A percentile compares a stretch with the other conserved stretches of the same genome.
Evolutionary conservation across 2,888 invertebrate species (phyloP).

Genomic region (Acrobasis suavella): DNA sequence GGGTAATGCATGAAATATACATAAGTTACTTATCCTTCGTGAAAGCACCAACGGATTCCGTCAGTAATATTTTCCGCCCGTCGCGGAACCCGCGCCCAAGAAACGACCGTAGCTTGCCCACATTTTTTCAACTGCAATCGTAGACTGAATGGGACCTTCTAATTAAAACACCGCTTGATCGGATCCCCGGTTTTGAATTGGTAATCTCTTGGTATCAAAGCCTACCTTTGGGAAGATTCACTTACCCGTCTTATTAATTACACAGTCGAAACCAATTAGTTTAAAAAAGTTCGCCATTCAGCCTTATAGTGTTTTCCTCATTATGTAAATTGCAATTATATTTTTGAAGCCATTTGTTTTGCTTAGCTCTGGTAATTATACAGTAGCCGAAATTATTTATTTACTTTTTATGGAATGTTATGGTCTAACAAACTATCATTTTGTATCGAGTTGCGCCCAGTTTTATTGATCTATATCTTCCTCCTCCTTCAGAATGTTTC

Average conservation of each 20-base stretch:
- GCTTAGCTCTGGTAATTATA: neutral
- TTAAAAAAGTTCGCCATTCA: slow-evolving; percentile 18
- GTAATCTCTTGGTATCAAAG: slow-evolving; percentile 76
- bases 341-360: neutral
- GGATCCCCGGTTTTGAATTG: slow-evolving; percentile 69
- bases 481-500: too few relatives aligned
- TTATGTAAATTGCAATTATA: slow-evolving; percentile 6
- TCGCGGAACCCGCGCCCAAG: slow-evolving; percentile 22
- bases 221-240: slow-evolving; percentile 24
- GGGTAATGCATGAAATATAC: neutral
- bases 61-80: neutral
- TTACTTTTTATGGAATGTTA: too few relatives aligned
- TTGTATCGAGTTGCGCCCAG: too few relatives aligned
- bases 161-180: slow-evolving; percentile 66
- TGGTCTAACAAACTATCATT: too few relatives aligned
- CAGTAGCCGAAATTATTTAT: too few relatives aligned
- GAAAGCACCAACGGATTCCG: neutral
- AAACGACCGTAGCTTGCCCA: neutral
- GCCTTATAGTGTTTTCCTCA: neutral
- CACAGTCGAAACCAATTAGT: slow-evolving; percentile 27
- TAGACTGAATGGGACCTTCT: slow-evolving; percentile 55
- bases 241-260: slow-evolving; percentile 33
- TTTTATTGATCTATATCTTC: too few relatives aligned
- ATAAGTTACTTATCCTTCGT: neutral
- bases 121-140: slow-evolving; percentile 28